Evolutionary conservation across 1,140 invertebrate species (phyloP), one percentile per base, ranked within the genome.

Genomic region (Rhopalosiphum maidis): DNA sequence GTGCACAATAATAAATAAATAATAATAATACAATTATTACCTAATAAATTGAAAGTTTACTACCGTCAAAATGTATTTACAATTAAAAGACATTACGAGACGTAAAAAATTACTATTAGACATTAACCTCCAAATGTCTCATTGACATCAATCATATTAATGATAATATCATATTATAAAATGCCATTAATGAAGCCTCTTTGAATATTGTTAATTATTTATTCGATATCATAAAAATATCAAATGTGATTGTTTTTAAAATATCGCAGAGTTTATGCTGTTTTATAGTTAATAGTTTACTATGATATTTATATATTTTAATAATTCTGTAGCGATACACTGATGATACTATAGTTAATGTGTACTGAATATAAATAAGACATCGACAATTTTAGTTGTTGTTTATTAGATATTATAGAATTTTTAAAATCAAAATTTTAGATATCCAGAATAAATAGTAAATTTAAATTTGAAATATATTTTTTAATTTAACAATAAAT

Each of bases 61-160:
- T 41, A 25, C 86, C 30, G 86, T 35, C 30, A 88, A 88, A 48
- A 35, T 88, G 1, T 88, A 88, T 48, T 11, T 48, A 88, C 41
- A 85, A 85, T 41, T 83, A 85, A 41, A 85, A 46, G 43, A 88
- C 43, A n/a, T 51, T 54, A 51, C 7, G n/a, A 89, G 87, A 54
- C n/a, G 18, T 88, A 51, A 51, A 48, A 88, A 88, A 88, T 88
- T 54, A 89, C 54, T 37, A 54, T 54, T 89, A 89, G n/a, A 89
- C 87, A 89, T 54, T 54, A 54, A 35, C 22, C 87, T 89, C 21
- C 48, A 89, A 51, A 89, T 89, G 87, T 89, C 87, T 37, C 22
- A 51, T 1, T 22, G 46, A 22, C 7, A 48, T 85, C 41, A 85
- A 41, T 85, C 85, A 86, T 77, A 41, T 89, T 54, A 54, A 89